Conservation (phyloP, 1,140 invertebrate genomes). For the Sitophilus oryzae region DNA sequence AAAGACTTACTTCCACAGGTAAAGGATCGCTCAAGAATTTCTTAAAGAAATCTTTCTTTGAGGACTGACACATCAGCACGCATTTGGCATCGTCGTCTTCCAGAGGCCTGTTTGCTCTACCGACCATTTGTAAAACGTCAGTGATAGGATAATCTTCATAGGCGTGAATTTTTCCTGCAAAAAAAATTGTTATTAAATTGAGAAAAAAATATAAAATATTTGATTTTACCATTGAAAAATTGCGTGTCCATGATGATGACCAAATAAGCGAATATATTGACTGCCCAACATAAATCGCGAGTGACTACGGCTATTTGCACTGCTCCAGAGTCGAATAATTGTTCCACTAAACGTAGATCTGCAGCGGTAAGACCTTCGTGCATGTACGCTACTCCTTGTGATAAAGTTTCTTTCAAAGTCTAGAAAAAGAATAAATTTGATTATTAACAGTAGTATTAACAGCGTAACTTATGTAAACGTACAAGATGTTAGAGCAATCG, state of each 20-base stretch:
- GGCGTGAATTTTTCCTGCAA: constrained; percentile 66
- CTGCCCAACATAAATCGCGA: constrained; percentile 85
- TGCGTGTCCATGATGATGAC: constrained; percentile 98
- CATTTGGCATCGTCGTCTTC: constrained; percentile 94
- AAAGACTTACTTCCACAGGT: constrained; percentile 83
- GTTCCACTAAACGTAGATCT: constrained; percentile 86
- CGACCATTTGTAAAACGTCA: constrained; percentile 97
- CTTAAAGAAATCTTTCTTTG: constrained; percentile 98
- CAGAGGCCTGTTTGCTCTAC: constrained; percentile 81
- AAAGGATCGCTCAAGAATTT: constrained; percentile 97
- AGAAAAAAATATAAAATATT: neutral
- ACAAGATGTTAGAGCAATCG: no score
- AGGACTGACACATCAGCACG: constrained; percentile 93
- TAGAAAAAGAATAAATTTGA: constrained; percentile 36
- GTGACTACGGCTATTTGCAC: constrained; percentile 92
- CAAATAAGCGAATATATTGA: constrained; percentile 83
- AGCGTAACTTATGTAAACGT: no score
- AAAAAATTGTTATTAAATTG: neutral
- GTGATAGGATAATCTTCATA: constrained; percentile 98
- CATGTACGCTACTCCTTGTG: constrained; percentile 93
- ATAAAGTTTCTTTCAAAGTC: constrained; percentile 78
- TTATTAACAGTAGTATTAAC: neutral
- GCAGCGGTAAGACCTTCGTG: constrained; percentile 85
- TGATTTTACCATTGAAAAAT: constrained; percentile 72
- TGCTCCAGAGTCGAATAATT: constrained; percentile 87